Base-by-base conservation (phyloP, 2,888 invertebrate genomes). In the Hemithea aestivaria region DNA sequence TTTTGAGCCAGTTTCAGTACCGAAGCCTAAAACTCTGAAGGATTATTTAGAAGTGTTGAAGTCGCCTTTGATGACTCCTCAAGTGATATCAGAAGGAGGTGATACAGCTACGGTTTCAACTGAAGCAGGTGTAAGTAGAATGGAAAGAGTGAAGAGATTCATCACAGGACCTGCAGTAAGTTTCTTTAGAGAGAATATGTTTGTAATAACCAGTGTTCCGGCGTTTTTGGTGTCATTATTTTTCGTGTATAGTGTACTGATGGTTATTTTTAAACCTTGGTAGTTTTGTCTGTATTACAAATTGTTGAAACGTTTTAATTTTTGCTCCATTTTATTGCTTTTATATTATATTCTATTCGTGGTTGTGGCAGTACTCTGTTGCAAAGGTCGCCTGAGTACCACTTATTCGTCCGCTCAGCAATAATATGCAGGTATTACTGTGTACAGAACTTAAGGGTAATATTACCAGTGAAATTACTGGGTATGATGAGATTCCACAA, bases 131-230 rank as follows among this genome's bases (percentile, higher is more conserved):
- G 16, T 16, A 1, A 49, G 54, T 9, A 37, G 45, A 9, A 24
- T 30, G 1, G 25, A 41, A 6, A 41, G 48, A 7, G 10, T 36
- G 6, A 6, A 20, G 20, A 30, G 42, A 1, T 26, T 44, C 4
- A 6, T 16, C 3, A 16, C 16, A 16, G 16, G 16, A 2, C 16
- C 16, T 16, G 16, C 70, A 0, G 2, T 62, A 0, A 30, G 30
- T 7, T 81, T 80, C 51, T 0, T 81, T 0, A 65, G 59, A 44
- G 73, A 76, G 41, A 84, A 84, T 41, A 40, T 66, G 20, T 49
- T 77, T 20, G 65, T 84, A 1, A 51, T 84, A 9, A 56, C 61
- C 0, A 73, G 73, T 58, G 74, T 80, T 0, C 82, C 84, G 1
- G 57, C 66, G 6, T 82, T 83, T 48, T 66, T 81, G 35, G 45